phyloP scores from a whole-genome alignment of 2,888 invertebrate genomes.

The Limnephilus marmoratus region DNA sequence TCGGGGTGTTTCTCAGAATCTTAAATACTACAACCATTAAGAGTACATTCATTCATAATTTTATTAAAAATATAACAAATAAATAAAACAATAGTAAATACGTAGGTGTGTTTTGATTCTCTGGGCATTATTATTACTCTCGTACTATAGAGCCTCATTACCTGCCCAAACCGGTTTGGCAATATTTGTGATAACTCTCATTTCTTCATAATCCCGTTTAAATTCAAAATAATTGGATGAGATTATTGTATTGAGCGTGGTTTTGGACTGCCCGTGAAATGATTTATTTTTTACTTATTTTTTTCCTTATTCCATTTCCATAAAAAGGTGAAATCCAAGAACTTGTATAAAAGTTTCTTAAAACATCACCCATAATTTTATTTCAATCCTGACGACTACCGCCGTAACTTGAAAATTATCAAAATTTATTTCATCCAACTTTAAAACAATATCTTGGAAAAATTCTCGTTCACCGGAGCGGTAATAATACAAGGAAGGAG shows the following conservation, averaged over 20 bases:
- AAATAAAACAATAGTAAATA: too few relatives aligned
- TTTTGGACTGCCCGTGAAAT: not conserved
- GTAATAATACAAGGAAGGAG: conserved; percentile 51
- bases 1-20: not conserved
- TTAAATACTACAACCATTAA: not conserved
- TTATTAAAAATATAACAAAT: not conserved
- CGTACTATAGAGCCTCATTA: too few relatives aligned
- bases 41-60: not conserved
- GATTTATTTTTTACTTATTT: not conserved
- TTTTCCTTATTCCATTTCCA: not conserved
- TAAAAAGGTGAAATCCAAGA: not conserved
- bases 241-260: not conserved
- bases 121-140: too few relatives aligned
- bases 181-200: not conserved
- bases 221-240: not conserved
- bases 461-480: conserved; percentile 39
- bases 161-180: too few relatives aligned
- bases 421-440: conserved; percentile 19
- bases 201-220: not conserved
- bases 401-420: not conserved
- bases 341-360: not conserved
- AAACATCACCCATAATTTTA: conserved; percentile 6
- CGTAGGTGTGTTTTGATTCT: too few relatives aligned
- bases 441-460: conserved; percentile 40
- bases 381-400: not conserved